Evolutionary conservation across 1,140 invertebrate species (phyloP).

Genomic region (Cotesia chilonis): DNA sequence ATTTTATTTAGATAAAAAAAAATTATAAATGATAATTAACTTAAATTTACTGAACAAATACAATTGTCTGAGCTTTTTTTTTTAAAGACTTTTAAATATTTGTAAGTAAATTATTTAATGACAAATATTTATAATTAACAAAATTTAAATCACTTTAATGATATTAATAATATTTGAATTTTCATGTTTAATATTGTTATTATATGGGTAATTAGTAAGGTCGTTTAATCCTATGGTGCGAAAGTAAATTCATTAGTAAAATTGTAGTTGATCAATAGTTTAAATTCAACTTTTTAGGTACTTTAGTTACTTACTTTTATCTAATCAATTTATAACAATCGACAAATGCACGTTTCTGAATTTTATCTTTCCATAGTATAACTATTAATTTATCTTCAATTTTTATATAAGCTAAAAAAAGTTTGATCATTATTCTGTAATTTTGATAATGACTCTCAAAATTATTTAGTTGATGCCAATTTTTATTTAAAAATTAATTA

Average conservation of each 20-base stretch:
- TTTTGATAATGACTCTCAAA: no score
- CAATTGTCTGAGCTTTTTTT: conserved; percentile 26
- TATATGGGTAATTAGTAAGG: conserved; percentile 35
- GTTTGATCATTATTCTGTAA: no score
- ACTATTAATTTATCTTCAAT: no score
- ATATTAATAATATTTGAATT: conserved; percentile 27
- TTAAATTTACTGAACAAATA: not conserved
- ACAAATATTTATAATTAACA: conserved; percentile 22
- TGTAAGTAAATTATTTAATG: conserved; percentile 12
- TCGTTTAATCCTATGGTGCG: conserved; percentile 28
- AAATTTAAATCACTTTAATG: conserved; percentile 1
- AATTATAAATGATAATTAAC: conserved; percentile 6
- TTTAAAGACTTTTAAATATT: conserved; percentile 17
- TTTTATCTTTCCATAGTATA: no score
- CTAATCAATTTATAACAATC: no score
- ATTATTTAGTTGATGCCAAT: no score
- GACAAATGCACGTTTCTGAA: no score
- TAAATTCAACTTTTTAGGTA: conserved; percentile 7
- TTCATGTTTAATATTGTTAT: conserved; percentile 35
- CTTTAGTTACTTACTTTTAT: conserved; percentile 19
- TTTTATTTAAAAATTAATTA: no score
- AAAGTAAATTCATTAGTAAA: conserved; percentile 20
- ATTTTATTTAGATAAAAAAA: conserved; percentile 21
- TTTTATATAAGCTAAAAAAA: no score
- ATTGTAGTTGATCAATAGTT: conserved; percentile 22